Base-by-base conservation (phyloP, 2,113 vertebrate species). In the Engraulis encrasicolus region DNA sequence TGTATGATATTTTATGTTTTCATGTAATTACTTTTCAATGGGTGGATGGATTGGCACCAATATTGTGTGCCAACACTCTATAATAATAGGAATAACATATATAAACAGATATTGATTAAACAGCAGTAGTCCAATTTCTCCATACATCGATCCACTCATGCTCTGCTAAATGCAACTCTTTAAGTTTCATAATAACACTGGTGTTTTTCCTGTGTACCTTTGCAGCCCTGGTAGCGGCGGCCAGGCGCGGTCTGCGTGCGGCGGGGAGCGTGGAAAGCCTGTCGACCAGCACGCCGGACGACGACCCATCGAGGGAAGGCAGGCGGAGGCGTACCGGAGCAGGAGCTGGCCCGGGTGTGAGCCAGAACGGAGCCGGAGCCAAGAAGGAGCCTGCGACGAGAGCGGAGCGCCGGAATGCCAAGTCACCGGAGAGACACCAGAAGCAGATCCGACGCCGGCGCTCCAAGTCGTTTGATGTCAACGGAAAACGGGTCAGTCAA, bases 391-490 rank as follows among this genome's bases (percentile, higher is more conserved):
- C 74, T 14, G 77, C 18, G n/a, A n/a, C n/a, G 79, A 82, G 78
- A 74, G 71, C 36, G 2, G 84, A 54, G n/a, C 66, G 86, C 4
- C 79, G 58, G 84, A 87, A 89, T n/a, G n/a, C n/a, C n/a, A 0
- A 19, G 23, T 78, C 87, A 0, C 0, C 50, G 14, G 90, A 91
- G 74, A 92, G 80, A 78, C 91, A 81, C 31, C 49, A 82, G 27
- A 66, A 81, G 34, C 49, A 82, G 27, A 66, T 19, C 77, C 83
- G 82, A 91, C 88, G 82, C 23, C 91, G 88, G 81, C 82, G 52
- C 38, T 91, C 91, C 0, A 50, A 4, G 5, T 91, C 91, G 0
- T 83, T 93, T 0, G 78, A 92, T 83, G 11, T 85, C 9, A 83
- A 86, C 1, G 0, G 61, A 6, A 90, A 85, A 40, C 82, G 0